Evolutionary conservation across 2,888 invertebrate genomes (phyloP), one percentile per base, ranked within the genome.

Genomic region (Auanema sp.): DNA sequence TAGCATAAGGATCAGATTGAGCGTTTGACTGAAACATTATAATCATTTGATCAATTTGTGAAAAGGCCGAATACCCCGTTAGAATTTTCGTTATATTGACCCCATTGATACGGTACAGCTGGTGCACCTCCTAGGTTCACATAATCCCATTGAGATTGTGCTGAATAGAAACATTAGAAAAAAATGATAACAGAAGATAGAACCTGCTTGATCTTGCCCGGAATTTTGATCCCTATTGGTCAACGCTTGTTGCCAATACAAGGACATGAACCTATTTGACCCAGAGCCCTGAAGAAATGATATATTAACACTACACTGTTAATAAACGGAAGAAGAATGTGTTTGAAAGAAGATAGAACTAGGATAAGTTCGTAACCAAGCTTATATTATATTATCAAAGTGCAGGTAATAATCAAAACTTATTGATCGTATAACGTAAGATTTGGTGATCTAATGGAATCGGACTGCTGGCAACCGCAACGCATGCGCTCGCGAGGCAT

Each of bases 71-170:
- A 21, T 47, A 47, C 47, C 47, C 21, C 47, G 21, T 47, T 47
- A 47, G 33, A 33, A 33, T 21, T 47, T 47, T 47, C 16, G 21
- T 16, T 21, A 47, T 47, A 41, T 12, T 53, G 58, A 58, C 64
- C 65, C 69, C 67, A 70, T 44, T 68, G 66, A 60, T 70, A 61
- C 12, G 60, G 68, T 23, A 65, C 65, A 11, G 56, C 58, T 21
- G 66, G 64, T 8, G 64, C 65, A 49, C 69, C 62, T 12, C 69
- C 69, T 16, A 71, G 68, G 57, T 70, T 72, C 33, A 71, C 70
- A 60, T 68, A 70, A 53, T 72, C 68, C 70, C 70, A 71, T 43
- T 65, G 67, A 14, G 65, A 62, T 54, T 66, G 69, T 57, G 16
- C 47, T 47, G 47, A 47, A 33, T 3, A 33, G 8, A 47, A 47